These are phyloP conservation scores for Ianthella basta DNA, from an alignment of 37 sponge, comb jelly and placozoan genomes.

Conservation along the genomic window DNA sequence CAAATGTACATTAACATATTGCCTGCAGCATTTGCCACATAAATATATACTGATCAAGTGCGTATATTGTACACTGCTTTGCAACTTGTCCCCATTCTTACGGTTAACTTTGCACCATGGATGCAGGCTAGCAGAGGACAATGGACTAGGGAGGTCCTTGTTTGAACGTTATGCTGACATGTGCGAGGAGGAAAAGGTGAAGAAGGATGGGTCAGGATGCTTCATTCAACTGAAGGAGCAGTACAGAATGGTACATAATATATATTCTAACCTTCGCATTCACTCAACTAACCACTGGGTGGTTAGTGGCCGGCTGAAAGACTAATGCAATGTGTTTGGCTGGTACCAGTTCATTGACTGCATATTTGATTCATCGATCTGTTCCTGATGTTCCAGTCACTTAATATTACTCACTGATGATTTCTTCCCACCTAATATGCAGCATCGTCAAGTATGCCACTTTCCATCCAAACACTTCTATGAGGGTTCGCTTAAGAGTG, in stretches of 20 bases:
- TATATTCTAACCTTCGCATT: too few species aligned
- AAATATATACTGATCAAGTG: too few species aligned
- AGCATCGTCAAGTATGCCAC: conserved; percentile 28
- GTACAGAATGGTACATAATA: conserved; percentile 44
- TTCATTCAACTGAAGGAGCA: conserved; percentile 19
- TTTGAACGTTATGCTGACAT: conserved; percentile 58
- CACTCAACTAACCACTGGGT: too few species aligned
- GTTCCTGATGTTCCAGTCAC: too few species aligned
- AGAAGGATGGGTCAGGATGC: background rate
- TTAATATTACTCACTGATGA: background rate
- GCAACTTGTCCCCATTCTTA: too few species aligned
- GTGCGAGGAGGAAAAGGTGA: background rate
- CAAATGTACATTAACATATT: too few species aligned
- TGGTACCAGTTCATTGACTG: too few species aligned
- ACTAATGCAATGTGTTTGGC: too few species aligned
- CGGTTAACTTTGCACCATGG: background rate
- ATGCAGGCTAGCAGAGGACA: conserved; percentile 35
- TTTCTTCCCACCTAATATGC: background rate
- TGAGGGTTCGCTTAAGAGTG: background rate
- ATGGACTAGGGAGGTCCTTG: conserved; percentile 58
- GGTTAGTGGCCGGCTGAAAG: too few species aligned
- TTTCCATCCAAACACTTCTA: conserved; percentile 44
- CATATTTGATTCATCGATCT: too few species aligned
- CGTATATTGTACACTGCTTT: too few species aligned
- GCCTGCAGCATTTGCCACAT: too few species aligned